Evolutionary conservation across 2,113 vertebrate genomes (phyloP).

Genomic region (Psilopsiagon aymara): DNA sequence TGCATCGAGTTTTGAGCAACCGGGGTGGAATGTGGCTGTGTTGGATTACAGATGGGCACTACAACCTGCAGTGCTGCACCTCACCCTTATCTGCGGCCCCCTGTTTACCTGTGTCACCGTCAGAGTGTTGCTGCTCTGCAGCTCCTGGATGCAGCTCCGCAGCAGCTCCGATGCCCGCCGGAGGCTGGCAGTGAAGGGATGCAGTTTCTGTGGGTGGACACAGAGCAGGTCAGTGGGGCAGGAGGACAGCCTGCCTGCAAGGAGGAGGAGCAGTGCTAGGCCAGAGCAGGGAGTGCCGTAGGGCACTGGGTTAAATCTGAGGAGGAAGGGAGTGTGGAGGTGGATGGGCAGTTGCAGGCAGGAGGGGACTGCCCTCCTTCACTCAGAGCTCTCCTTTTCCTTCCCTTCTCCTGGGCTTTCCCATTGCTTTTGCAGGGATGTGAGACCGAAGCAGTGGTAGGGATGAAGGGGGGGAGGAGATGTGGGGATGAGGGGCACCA

Average conservation of each 20-base stretch:
- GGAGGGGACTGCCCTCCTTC: neutral
- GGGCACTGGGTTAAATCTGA: neutral
- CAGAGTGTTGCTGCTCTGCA: conserved; percentile 64
- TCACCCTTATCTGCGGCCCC: neutral
- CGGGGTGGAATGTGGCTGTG: fast-evolving
- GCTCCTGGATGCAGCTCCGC: conserved; percentile 77
- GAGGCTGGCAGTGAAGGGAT: conserved; percentile 83
- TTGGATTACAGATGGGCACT: fast-evolving
- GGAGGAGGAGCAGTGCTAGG: neutral
- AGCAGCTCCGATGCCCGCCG: conserved; percentile 78
- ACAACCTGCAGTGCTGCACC: neutral
- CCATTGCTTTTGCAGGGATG: neutral
- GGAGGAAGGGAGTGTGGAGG: fast-evolving
- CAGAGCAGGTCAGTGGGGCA: fast-evolving
- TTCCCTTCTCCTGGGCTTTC: neutral
- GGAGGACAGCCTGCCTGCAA: neutral
- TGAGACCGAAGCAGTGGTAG: neutral
- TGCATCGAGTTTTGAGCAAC: neutral
- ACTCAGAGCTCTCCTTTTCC: neutral
- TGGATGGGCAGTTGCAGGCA: neutral
- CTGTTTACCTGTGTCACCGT: neutral
- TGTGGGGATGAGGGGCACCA: neutral
- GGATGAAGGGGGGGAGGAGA: neutral
- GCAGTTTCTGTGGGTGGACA: conserved; percentile 80
- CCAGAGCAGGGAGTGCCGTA: neutral